These are phyloP conservation scores for Diarsia rubi DNA, from an alignment of 2,888 invertebrate genomes.

Conservation along the genomic window DNA sequence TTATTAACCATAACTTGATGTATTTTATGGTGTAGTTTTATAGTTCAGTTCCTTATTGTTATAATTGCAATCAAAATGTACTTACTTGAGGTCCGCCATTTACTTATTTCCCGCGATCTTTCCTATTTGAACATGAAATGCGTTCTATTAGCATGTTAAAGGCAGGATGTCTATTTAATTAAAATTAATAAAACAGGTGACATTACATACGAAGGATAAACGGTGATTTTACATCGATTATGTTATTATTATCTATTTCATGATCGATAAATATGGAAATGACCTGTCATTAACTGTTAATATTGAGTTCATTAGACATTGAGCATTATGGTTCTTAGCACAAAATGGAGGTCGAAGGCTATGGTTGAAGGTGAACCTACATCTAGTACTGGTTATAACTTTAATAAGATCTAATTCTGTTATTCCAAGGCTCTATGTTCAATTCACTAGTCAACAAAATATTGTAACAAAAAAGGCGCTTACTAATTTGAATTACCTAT, in stretches of 20 bases:
- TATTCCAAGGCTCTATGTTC: neutral
- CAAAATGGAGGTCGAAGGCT: neutral
- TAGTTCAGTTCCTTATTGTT: conserved; percentile 40
- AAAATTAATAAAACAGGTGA: conserved; percentile 52
- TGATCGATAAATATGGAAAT: conserved; percentile 68
- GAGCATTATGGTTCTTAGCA: conserved; percentile 50
- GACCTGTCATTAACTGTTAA: conserved; percentile 57
- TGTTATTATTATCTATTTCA: conserved; percentile 50
- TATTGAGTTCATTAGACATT: conserved; percentile 56
- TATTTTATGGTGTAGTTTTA: conserved; percentile 27
- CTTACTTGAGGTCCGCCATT: conserved; percentile 28
- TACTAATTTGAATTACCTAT: no score
- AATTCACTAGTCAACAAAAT: no score
- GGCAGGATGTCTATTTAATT: conserved; percentile 54
- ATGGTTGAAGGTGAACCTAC: neutral
- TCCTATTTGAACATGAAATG: conserved; percentile 25
- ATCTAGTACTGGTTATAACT: neutral
- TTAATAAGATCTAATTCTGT: neutral
- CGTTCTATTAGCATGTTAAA: conserved; percentile 29
- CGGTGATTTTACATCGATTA: conserved; percentile 63
- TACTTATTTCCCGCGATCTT: conserved; percentile 30
- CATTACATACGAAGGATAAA: conserved; percentile 66
- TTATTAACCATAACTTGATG: conserved; percentile 28
- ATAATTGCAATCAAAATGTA: conserved; percentile 41
- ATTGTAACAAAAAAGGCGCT: no score